Conservation (phyloP, 2,113 vertebrate genomes). For the Todiramphus chloris region DNA sequence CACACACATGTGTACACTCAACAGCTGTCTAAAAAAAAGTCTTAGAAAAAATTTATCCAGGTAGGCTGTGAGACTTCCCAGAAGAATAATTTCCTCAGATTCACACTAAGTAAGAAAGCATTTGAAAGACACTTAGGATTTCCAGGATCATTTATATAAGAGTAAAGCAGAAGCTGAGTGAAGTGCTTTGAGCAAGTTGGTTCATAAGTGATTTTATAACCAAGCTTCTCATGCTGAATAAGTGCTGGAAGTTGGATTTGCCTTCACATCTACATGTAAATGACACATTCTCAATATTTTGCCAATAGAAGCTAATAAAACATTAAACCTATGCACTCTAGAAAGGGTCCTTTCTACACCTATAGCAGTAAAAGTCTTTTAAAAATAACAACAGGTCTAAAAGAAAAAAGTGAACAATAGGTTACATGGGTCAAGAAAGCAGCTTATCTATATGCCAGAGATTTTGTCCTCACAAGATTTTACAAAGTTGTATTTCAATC, state of each 20-base stretch:
- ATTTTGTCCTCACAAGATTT: not conserved
- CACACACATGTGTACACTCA: accelerated
- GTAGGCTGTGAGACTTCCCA: not conserved
- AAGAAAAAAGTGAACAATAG: not conserved
- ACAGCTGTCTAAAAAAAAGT: not conserved
- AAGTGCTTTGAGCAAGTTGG: not conserved
- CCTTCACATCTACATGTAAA: not conserved
- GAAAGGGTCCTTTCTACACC: not conserved
- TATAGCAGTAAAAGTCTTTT: not conserved
- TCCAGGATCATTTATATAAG: not conserved
- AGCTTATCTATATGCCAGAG: not conserved
- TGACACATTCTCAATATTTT: not conserved
- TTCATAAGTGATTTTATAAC: not conserved
- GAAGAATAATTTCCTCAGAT: not conserved
- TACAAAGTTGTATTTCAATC: not conserved
- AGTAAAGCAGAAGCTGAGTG: not conserved
- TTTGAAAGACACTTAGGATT: not conserved
- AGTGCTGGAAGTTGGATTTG: not conserved
- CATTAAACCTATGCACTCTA: not conserved
- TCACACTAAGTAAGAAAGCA: not conserved
- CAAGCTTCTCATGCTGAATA: not conserved
- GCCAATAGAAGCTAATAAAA: not conserved
- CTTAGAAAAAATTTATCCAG: not conserved
- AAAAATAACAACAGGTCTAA: not conserved
- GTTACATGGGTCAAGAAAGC: not conserved